Conservation (phyloP, 2,888 invertebrate genomes). For the Euclidia mi region DNA sequence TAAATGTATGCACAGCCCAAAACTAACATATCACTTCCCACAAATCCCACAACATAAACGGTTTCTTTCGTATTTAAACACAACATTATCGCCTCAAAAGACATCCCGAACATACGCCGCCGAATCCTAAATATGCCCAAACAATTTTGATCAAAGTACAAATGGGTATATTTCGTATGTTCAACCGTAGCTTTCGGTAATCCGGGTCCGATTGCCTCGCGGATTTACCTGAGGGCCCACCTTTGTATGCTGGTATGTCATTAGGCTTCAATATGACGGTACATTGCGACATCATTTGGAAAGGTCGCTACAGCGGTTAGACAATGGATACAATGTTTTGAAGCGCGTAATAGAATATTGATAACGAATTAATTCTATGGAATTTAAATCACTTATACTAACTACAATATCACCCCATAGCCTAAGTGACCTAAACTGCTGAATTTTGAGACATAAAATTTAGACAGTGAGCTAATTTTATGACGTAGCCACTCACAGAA, state of each 20-base stretch:
- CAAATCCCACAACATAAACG: background rate
- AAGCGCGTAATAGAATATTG: background rate
- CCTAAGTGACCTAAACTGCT: no score
- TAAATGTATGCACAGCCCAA: no score
- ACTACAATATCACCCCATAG: no score
- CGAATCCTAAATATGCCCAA: conserved; percentile 3
- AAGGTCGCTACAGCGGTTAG: conserved; percentile 31
- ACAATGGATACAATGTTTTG: conserved; percentile 34
- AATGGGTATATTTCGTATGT: conserved; percentile 32
- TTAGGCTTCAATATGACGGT: conserved; percentile 38
- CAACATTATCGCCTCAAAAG: background rate
- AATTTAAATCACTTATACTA: no score
- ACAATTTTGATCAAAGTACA: conserved; percentile 31
- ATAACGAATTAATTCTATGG: no score
- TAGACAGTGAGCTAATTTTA: no score
- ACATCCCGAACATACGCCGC: background rate
- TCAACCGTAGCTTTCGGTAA: conserved; percentile 32
- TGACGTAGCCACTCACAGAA: no score
- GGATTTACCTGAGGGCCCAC: conserved; percentile 48
- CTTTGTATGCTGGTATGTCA: conserved; percentile 52
- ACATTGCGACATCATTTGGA: conserved; percentile 39
- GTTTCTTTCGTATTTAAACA: background rate
- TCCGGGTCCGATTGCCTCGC: conserved; percentile 49
- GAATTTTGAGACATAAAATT: no score
- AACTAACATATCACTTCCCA: background rate